Base-by-base conservation (phyloP, 92 coral and sea anemone species). In the Virgularia gustaviana region DNA sequence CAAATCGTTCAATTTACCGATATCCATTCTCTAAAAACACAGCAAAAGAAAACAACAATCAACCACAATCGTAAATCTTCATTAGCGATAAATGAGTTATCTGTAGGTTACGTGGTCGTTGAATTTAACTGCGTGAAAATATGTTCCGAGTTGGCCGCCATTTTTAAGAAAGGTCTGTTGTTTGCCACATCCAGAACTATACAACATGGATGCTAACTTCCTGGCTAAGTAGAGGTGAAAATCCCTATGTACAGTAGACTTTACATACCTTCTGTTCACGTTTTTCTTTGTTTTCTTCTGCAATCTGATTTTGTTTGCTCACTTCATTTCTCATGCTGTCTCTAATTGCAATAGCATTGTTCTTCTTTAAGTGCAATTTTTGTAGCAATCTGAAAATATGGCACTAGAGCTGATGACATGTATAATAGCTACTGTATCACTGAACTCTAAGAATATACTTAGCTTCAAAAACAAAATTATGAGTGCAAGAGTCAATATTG, bases 261-360 rank as follows among this genome's bases (percentile, higher is more conserved):
- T n/a, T n/a, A 20, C 85, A 75, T 30, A 85, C 98, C 85, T 89
- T 80, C 55, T 92, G 98, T 42, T 92, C 98, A 0, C 98, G 90
- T 58, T 87, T 89, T 43, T 92, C 98, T 73, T 82, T 84, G 87
- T 78, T 92, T 23, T 87, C 96, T 39, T 92, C 96, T 47, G 88
- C 96, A 19, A 83, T 76, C 41, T 87, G 88, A 32, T 82, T 58
- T 74, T 90, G 85, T 58, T 92, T 92, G 81, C 94, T 92, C 28
- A 85, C 90, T 78, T 92, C 98, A 63, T 92, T 92, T 72, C 98
- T 63, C 58, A 92, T 74, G 71, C 98, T 92, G 39, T 92, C 98
- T 16, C 98, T 87, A 36, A 92, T 92, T 32, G 90, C 96, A 27
- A 92, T 91, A 28, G 96, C 98, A 65, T 92, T 92, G 79, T 74